phyloP scores from a whole-genome alignment of 2,888 invertebrate species.

The Mechanitis mazaeus region DNA sequence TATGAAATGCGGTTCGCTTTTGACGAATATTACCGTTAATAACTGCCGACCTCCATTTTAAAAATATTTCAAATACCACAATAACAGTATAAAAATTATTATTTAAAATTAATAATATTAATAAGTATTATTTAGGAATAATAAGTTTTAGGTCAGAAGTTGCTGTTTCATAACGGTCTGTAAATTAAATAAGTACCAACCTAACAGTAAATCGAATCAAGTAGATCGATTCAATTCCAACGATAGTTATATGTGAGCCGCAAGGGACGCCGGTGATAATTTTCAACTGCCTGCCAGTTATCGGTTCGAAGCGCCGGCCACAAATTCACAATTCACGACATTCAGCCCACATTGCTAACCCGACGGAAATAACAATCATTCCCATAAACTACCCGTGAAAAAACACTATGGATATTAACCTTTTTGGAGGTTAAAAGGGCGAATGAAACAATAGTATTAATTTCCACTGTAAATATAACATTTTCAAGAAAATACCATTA shows the following conservation, averaged over 20 bases:
- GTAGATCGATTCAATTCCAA: slow-evolving; percentile 29
- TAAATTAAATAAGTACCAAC: neutral
- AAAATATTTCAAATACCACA: neutral
- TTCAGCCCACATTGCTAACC: slow-evolving; percentile 20
- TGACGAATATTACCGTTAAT: slow-evolving; percentile 11
- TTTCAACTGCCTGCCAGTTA: slow-evolving; percentile 36
- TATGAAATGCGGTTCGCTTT: slow-evolving; percentile 15
- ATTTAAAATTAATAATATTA: neutral
- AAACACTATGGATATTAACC: slow-evolving; percentile 14
- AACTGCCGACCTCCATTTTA: neutral
- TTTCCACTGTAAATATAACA: slow-evolving; percentile 3
- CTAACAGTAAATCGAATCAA: slow-evolving; percentile 17
- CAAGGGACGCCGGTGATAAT: slow-evolving; percentile 33
- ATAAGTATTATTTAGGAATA: neutral
- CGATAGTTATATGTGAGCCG: slow-evolving; percentile 29
- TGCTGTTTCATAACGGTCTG: too few species aligned
- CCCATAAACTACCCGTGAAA: slow-evolving; percentile 37
- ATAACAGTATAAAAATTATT: neutral
- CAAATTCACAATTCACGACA: slow-evolving; percentile 36
- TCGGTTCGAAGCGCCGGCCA: slow-evolving; percentile 33
- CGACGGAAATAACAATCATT: slow-evolving; percentile 34
- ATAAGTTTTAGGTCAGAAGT: neutral
- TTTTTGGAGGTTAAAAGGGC: neutral
- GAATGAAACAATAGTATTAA: neutral
- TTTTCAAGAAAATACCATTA: neutral